Evolutionary conservation across 2,888 invertebrate genomes (phyloP).

Genomic region (Physocephala rufipes): DNA sequence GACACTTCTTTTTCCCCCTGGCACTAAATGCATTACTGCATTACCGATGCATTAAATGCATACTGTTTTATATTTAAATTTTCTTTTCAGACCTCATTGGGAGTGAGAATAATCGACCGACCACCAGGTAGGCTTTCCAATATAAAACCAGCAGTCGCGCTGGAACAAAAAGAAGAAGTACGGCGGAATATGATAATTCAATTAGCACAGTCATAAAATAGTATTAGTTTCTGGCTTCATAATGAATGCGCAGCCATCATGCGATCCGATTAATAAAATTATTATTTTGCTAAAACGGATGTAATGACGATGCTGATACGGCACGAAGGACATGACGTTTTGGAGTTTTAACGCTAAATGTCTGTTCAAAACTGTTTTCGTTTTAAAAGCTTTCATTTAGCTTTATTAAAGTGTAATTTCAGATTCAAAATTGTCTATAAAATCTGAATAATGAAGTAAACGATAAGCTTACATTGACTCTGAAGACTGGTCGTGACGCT

Average conservation of each 20-base stretch:
- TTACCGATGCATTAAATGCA: neutral
- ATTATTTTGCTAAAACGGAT: neutral
- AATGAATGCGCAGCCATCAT: constrained; percentile 30
- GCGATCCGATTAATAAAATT: constrained; percentile 27
- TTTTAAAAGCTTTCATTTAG: too few species aligned
- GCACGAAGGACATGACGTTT: too few species aligned
- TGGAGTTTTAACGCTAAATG: too few species aligned
- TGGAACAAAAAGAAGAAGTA: neutral
- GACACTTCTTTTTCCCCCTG: too few species aligned
- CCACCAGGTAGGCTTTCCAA: neutral
- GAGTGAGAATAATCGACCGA: neutral
- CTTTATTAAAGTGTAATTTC: too few species aligned
- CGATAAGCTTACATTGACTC: too few species aligned
- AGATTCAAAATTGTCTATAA: too few species aligned
- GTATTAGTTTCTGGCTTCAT: constrained; percentile 54
- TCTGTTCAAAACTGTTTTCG: too few species aligned
- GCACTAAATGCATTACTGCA: too few species aligned
- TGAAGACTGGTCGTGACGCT: too few species aligned
- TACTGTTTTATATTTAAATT: neutral
- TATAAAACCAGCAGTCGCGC: neutral
- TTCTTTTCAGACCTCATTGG: neutral
- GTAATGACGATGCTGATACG: too few species aligned
- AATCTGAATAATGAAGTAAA: too few species aligned
- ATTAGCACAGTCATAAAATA: constrained; percentile 60
- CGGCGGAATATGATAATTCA: constrained; percentile 58